These are phyloP conservation scores for Chauna torquata DNA, from an alignment of 2,113 vertebrate species.

Conservation along the genomic window DNA sequence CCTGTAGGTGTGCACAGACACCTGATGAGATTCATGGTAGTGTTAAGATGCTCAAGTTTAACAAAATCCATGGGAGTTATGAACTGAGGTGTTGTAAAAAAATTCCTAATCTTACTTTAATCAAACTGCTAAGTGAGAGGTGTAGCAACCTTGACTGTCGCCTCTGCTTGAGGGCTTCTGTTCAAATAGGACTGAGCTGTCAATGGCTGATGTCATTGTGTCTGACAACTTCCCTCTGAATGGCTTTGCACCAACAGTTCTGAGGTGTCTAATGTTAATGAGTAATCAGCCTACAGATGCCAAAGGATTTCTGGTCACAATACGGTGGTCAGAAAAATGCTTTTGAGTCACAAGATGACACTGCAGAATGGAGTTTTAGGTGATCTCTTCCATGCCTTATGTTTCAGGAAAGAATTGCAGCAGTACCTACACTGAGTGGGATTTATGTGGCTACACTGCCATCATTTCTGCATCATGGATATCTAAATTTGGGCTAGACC, in stretches of 20 bases:
- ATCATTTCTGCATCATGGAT: not conserved
- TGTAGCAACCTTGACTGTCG: not conserved
- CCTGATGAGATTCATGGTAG: not conserved
- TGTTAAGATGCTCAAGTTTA: not conserved
- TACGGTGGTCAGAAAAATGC: not conserved
- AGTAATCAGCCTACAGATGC: not conserved
- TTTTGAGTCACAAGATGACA: not conserved
- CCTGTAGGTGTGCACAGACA: not conserved
- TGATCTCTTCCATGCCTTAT: not conserved
- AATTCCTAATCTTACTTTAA: not conserved
- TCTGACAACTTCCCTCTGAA: not conserved
- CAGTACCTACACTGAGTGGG: accelerated
- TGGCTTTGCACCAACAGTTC: not conserved
- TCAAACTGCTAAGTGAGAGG: not conserved
- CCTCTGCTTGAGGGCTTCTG: not conserved
- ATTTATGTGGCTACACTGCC: not conserved
- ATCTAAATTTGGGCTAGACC: not conserved
- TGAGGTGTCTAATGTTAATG: not conserved
- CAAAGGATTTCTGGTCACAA: not conserved
- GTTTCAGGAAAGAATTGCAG: not conserved
- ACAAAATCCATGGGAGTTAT: not conserved
- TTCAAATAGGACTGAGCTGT: not conserved
- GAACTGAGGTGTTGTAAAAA: not conserved
- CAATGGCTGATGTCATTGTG: not conserved
- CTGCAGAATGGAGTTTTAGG: not conserved